Evolutionary conservation across 2,113 vertebrate species (phyloP).

Genomic region (Grallaria varia): DNA sequence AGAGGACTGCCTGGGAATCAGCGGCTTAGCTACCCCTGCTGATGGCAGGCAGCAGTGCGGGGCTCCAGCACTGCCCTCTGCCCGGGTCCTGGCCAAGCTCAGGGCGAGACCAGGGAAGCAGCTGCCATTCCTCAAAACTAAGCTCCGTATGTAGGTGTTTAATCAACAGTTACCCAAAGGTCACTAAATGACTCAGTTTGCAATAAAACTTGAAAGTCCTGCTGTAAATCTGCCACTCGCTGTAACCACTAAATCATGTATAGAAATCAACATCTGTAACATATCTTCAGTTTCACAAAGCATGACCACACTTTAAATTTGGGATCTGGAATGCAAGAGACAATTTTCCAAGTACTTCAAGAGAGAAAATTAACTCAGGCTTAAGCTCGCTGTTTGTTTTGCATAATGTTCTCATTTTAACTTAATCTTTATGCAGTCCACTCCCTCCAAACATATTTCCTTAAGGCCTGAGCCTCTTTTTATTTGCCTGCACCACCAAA

Average conservation of each 20-base stretch:
- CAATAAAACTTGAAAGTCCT: neutral
- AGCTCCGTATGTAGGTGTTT: neutral
- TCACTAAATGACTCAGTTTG: neutral
- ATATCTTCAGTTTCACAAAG: neutral
- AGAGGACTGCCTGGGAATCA: neutral
- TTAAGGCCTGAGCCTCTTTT: neutral
- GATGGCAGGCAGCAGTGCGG: neutral
- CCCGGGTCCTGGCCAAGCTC: neutral
- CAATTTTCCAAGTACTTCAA: neutral
- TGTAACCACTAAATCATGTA: neutral
- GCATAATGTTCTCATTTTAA: neutral
- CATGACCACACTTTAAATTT: neutral
- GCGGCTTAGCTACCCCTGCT: conserved; percentile 9
- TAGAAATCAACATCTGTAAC: neutral
- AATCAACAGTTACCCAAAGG: neutral
- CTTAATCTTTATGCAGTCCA: neutral
- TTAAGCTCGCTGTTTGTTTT: neutral
- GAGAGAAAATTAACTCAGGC: neutral
- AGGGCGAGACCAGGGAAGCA: neutral
- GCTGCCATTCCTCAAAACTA: neutral
- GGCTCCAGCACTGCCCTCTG: neutral
- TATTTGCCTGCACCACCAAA: neutral
- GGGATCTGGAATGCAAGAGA: neutral
- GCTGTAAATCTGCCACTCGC: neutral
- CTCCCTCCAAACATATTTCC: neutral